These are phyloP conservation scores for Philonicus albiceps DNA, from an alignment of 2,888 invertebrate species.

Conservation along the genomic window DNA sequence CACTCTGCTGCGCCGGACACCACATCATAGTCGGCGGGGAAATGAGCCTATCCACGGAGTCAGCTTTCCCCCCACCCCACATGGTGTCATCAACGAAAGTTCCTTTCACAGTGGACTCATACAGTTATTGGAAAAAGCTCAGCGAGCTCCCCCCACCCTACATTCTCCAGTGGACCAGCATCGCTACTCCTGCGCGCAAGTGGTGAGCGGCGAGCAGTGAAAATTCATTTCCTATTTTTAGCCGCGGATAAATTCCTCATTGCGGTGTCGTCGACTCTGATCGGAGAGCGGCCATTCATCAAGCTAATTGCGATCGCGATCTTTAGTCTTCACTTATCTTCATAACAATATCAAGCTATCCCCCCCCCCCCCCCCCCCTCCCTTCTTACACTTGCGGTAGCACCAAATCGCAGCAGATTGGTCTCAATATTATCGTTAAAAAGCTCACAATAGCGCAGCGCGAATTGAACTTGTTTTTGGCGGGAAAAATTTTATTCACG, in stretches of 20 bases:
- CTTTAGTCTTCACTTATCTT: background rate
- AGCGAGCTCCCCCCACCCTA: background rate
- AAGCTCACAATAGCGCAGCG: background rate
- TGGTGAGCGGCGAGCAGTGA: background rate
- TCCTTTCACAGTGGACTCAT: background rate
- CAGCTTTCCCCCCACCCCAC: background rate
- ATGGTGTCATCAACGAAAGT: background rate
- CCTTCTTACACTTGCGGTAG: too few species aligned
- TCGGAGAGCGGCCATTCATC: background rate
- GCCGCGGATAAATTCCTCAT: background rate
- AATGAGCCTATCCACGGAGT: background rate
- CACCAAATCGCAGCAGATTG: background rate
- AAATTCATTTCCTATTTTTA: constrained; percentile 11
- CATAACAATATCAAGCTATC: background rate
- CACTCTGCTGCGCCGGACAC: background rate
- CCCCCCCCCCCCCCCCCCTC: too few species aligned
- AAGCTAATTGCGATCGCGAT: constrained; percentile 4
- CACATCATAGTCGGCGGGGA: background rate
- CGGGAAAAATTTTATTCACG: constrained; percentile 10
- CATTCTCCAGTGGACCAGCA: background rate
- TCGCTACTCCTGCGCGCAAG: background rate
- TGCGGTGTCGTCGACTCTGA: background rate
- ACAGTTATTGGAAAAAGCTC: background rate
- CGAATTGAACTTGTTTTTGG: constrained; percentile 1
- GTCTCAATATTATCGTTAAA: background rate